phyloP scores from a whole-genome alignment of 2,888 invertebrate species.

The Lithophane ornitopus region DNA sequence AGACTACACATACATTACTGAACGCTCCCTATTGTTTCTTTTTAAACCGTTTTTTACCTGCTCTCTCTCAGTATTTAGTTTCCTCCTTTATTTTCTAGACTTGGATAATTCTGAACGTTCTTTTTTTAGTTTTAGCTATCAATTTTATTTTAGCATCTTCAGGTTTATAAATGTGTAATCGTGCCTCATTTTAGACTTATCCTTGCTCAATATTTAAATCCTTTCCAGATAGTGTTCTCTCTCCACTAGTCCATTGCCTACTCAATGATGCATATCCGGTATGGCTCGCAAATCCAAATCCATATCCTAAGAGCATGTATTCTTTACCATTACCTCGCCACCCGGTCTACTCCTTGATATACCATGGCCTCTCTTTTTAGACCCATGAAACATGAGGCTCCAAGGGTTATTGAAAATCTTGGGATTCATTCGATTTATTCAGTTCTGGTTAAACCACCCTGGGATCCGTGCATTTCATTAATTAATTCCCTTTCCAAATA shows the following conservation, averaged over 20 bases:
- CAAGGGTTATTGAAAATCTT: too few species aligned
- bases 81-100: constrained; percentile 30
- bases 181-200: neutral
- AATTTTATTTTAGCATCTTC: constrained; percentile 17
- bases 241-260: too few species aligned
- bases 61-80: constrained; percentile 41
- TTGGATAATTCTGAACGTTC: constrained; percentile 26
- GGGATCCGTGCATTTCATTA: too few species aligned
- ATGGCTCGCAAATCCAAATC: too few species aligned
- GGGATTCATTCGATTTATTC: too few species aligned
- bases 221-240: neutral
- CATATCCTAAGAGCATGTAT: too few species aligned
- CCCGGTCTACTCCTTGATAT: too few species aligned
- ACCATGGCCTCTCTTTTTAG: too few species aligned
- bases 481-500: neutral
- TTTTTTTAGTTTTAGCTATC: constrained; percentile 22
- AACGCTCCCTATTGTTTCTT: constrained; percentile 60
- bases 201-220: neutral
- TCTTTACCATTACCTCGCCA: too few species aligned
- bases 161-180: constrained; percentile 4
- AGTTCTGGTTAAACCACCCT: too few species aligned
- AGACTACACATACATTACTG: constrained; percentile 54
- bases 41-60: constrained; percentile 55
- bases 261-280: too few species aligned
- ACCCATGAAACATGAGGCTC: too few species aligned